phyloP scores from a whole-genome alignment of 2,888 invertebrate genomes.

The Trissolcus brochymenae region DNA sequence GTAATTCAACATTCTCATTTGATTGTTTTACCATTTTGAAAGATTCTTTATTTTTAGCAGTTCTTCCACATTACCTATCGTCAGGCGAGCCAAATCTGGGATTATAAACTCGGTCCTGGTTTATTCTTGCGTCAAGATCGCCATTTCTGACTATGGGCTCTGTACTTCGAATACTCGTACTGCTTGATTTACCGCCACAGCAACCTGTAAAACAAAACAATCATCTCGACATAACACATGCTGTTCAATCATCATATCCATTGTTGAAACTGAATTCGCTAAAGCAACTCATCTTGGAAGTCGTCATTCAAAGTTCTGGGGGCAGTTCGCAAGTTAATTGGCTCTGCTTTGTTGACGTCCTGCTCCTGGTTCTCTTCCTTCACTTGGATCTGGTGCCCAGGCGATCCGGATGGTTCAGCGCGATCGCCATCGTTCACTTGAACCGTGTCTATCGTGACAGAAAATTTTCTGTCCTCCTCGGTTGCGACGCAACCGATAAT shows the following conservation, averaged over 20 bases:
- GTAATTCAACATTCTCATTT: neutral
- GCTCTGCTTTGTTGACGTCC: slow-evolving; percentile 23
- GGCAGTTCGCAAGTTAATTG: slow-evolving; percentile 32
- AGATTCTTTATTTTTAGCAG: too few species aligned
- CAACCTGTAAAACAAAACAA: slow-evolving; percentile 37
- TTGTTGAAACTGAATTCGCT: slow-evolving; percentile 2
- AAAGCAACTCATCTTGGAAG: slow-evolving; percentile 49
- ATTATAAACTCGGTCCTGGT: slow-evolving; percentile 41
- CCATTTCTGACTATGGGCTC: slow-evolving; percentile 53
- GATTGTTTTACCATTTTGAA: neutral
- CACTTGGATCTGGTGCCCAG: slow-evolving; percentile 33
- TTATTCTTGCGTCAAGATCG: slow-evolving; percentile 45
- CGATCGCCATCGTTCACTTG: slow-evolving; percentile 46
- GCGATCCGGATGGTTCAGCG: slow-evolving; percentile 21
- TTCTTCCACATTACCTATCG: slow-evolving; percentile 46
- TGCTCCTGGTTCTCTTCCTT: slow-evolving; percentile 47
- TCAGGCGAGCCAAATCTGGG: slow-evolving; percentile 42
- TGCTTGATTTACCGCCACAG: slow-evolving; percentile 41
- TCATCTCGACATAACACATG: slow-evolving; percentile 11
- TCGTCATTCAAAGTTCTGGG: slow-evolving; percentile 38
- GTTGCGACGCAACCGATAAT: slow-evolving; percentile 34
- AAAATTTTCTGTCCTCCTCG: slow-evolving; percentile 38
- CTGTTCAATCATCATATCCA: neutral
- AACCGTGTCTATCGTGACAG: slow-evolving; percentile 44
- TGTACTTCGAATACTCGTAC: slow-evolving; percentile 36